Percentiles rank a stretch among this genome's conserved stretches.
Evolutionary conservation across 2,797 vertebrate species (phyloP).

Genomic region (Lepilemur septentrionalis): DNA sequence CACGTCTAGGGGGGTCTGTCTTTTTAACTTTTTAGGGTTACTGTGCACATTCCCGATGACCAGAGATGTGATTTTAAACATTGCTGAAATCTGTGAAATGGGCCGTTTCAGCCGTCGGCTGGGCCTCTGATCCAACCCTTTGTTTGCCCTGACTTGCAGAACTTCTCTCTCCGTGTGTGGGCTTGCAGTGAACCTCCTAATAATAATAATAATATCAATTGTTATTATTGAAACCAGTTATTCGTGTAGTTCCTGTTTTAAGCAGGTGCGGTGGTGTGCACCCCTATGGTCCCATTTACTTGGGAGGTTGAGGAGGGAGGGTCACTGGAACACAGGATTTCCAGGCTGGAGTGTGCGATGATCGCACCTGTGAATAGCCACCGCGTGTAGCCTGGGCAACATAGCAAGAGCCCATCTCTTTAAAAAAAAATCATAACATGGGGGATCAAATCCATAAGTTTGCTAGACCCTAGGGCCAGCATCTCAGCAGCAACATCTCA

Average conservation of each 20-base stretch:
- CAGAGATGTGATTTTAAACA: not conserved
- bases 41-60: not conserved
- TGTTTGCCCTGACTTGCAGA: not conserved
- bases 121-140: not conserved
- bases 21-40: not conserved
- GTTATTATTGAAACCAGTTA: not conserved
- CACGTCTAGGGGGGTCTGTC: not conserved
- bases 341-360: not conserved
- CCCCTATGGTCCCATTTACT: not conserved
- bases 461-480: not conserved
- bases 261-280: not conserved
- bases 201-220: not conserved
- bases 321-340: not conserved
- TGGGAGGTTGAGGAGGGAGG: not conserved
- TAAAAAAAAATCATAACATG: not conserved
- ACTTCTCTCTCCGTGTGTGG: not conserved
- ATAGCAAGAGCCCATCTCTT: not conserved
- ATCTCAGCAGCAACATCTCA: not conserved
- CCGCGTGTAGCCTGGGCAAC: not conserved
- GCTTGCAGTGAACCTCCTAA: not conserved
- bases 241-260: not conserved
- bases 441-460: fast-evolving
- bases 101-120: not conserved
- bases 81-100: not conserved
- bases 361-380: not conserved